Percentiles rank a stretch among this genome's conserved stretches.
phyloP scores from a whole-genome alignment of 2,113 vertebrate genomes.

The Nothoprocta perdicaria region DNA sequence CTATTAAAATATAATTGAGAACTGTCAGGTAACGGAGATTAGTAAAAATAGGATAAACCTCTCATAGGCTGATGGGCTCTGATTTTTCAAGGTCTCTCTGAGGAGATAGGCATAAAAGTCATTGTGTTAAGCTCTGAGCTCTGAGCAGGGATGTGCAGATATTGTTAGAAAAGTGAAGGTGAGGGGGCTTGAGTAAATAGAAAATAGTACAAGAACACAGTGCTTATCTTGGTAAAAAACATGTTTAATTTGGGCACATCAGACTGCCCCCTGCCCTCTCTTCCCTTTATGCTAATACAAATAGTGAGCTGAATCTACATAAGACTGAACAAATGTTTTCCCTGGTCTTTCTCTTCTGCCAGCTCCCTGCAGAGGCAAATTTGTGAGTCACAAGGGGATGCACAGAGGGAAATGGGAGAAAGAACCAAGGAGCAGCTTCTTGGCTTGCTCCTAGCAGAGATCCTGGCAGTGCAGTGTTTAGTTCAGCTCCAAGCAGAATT shows the following conservation, averaged over 20 bases:
- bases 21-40: constrained; percentile 29
- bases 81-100: constrained; percentile 44
- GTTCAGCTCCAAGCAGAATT: background rate
- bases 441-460: background rate
- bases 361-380: background rate
- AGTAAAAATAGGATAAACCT: constrained; percentile 54
- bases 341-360: background rate
- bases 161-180: background rate
- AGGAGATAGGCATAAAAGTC: constrained; percentile 25
- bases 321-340: background rate
- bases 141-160: background rate
- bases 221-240: background rate
- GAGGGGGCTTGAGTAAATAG: background rate
- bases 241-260: background rate
- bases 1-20: constrained; percentile 53
- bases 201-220: background rate
- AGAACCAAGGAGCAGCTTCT: background rate
- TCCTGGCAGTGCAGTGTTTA: background rate
- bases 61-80: background rate
- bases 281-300: background rate
- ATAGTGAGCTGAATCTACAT: background rate
- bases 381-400: background rate
- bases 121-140: constrained; percentile 13
- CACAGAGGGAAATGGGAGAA: background rate
- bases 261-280: background rate